Evolutionary conservation across 2,888 invertebrate species (phyloP), one percentile per base, ranked within the genome.

Genomic region (Drosophila flavopinicola): DNA sequence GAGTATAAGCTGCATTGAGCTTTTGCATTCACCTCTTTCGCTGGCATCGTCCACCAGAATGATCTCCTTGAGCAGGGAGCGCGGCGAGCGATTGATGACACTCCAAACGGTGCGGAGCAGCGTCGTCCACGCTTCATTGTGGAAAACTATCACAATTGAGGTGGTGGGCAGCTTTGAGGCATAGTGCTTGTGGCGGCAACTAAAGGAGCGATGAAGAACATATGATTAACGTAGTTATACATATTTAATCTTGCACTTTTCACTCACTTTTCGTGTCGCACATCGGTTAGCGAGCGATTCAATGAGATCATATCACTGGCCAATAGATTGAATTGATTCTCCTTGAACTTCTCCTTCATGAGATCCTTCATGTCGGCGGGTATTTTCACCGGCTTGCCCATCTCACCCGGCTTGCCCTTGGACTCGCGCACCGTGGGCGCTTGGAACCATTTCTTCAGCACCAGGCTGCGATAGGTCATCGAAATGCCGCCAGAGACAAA

Each of bases 81-180:
- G 92, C 3, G 99, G 99, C 1, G 99, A 99, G 53, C 99, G 93
- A 91, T 97, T 97, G 83, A 99, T 98, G 25, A 97, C 98, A 90
- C 98, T 98, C 96, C 98, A 97, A 30, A 99, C 97, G 0, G 99
- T 99, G 47, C 99, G 93, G 66, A 99, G 93, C 15, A 99, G 93
- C 0, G 99, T 99, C 37, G 97, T 95, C 99, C 99, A 99, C 0
- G 99, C 99, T 91, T 99, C 99, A 91, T 99, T 99, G 92, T 99
- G 99, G 92, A 99, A 99, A 51, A 99, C 99, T 87, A 99, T 98
- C 66, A 99, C 98, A 85, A 99, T 97, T 87, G 98, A 97, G 17
- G 99, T 98, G 35, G 96, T 95, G 3, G 99, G 99, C 87, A 99
- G 93, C 71, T 95, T 92, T 41, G 93, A 93, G 33, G 95, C 94